Base-by-base conservation (phyloP, 1,140 invertebrate species). In the Akabosia matsudoensis region DNA sequence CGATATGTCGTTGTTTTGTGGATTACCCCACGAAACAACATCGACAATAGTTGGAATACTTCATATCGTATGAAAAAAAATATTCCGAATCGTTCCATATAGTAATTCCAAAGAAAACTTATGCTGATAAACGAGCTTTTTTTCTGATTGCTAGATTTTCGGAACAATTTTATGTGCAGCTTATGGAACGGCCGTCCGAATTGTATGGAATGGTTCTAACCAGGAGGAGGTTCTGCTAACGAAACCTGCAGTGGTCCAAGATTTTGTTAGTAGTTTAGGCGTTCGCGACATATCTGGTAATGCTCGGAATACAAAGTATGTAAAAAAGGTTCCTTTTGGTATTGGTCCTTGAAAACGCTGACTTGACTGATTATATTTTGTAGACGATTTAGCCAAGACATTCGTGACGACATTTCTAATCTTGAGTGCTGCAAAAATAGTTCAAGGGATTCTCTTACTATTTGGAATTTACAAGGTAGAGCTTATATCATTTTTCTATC, bases 1-100 rank as follows among this genome's bases (percentile, higher is more conserved):
- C n/a, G n/a, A n/a, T n/a, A 67, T 67, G 61, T 30, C 28, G 10
- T n/a, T 67, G 10, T 67, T 67, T 31, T 67, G 61, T 30, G 61
- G 61, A 30, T n/a, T 67, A 7, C 61, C 61, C 2, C 28, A 67
- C 22, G 61, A 67, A 31, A 67, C 61, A 3, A 30, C 61, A 4
- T 67, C 61, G 7, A 67, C 28, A 30, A 31, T 67, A 14, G 61
- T 67, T 28, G 61, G 26, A 31, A 30, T 67, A 13, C 28, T 67
- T 13, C 61, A 67, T 31, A 67, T 67, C 31, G 61, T 67, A 31
- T 30, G 54, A n/a, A 7, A 10, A 24, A 22, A n/a, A 61, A n/a
- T 61, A 22, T n/a, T 4, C 24, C 3, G 14, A 61, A 22, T n/a
- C 24, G n/a, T n/a, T n/a, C n/a, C n/a, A n/a, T 24, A 14, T n/a